These are phyloP conservation scores for Prinia subflava DNA, from an alignment of 2,113 vertebrate genomes.

Conservation along the genomic window DNA sequence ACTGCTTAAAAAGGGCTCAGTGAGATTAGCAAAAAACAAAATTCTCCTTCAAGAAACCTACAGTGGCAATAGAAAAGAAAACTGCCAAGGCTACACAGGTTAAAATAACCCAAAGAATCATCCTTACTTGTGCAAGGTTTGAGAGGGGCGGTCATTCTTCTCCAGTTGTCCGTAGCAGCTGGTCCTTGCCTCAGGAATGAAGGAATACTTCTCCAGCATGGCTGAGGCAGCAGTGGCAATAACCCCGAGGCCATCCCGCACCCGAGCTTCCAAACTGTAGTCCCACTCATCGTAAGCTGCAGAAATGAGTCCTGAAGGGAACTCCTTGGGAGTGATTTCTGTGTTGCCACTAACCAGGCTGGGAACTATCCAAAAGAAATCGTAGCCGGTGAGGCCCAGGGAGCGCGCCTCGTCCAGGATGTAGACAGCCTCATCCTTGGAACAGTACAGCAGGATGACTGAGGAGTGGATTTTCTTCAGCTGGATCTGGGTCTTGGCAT, in stretches of 20 bases:
- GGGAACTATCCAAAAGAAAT: constrained; percentile 97
- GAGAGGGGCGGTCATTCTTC: constrained; percentile 83
- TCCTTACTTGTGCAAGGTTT: constrained; percentile 91
- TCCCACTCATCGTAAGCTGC: constrained; percentile 97
- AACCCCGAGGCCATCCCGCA: constrained; percentile 91
- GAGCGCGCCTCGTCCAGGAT: constrained; percentile 95
- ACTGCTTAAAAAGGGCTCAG: background rate
- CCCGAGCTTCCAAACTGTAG: constrained; percentile 89
- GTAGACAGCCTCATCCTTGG: constrained; percentile 91
- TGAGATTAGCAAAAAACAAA: background rate
- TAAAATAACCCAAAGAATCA: background rate
- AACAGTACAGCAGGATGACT: constrained; percentile 93
- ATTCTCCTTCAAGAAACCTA: background rate
- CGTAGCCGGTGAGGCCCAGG: constrained; percentile 91
- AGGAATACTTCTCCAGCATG: constrained; percentile 92
- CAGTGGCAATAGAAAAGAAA: background rate
- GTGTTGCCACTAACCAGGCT: constrained; percentile 90
- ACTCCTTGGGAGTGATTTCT: constrained; percentile 86
- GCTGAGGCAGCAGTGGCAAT: constrained; percentile 90
- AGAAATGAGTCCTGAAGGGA: constrained; percentile 93
- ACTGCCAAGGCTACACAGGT: background rate
- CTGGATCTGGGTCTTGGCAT: constrained; percentile 89
- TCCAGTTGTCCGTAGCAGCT: constrained; percentile 92
- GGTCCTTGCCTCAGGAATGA: constrained; percentile 90
- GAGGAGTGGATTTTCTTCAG: constrained; percentile 97